Evolutionary conservation across 2,888 invertebrate species (phyloP).

Genomic region (Parascotia fuliginaria): DNA sequence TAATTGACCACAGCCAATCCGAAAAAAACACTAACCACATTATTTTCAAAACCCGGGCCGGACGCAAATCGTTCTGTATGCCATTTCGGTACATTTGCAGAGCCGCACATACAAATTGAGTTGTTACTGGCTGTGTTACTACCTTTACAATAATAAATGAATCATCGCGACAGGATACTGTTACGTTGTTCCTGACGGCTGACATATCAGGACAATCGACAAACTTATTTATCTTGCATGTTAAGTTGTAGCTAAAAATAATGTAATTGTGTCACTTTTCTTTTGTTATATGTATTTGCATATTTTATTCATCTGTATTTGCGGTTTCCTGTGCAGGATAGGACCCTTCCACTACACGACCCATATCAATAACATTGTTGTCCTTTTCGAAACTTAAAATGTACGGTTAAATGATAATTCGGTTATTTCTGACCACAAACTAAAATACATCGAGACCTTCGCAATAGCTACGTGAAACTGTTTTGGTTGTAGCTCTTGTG

Average conservation of each 20-base stretch:
- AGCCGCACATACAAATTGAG: conserved; percentile 41
- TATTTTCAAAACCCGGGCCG: conserved; percentile 22
- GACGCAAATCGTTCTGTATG: conserved; percentile 39
- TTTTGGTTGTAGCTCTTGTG: no score
- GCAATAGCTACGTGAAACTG: no score
- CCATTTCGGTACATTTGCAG: conserved; percentile 29
- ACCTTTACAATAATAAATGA: conserved; percentile 47
- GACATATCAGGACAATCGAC: conserved; percentile 35
- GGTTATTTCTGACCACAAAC: no score
- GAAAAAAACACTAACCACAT: conserved; percentile 10
- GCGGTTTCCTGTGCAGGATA: conserved; percentile 5
- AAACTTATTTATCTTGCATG: conserved; percentile 28
- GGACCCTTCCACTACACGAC: no score
- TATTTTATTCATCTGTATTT: conserved; percentile 11
- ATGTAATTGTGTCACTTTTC: conserved; percentile 6
- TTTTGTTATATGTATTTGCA: conserved; percentile 11
- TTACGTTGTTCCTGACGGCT: conserved; percentile 28
- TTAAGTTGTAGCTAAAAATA: conserved; percentile 26
- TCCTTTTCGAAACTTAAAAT: no score
- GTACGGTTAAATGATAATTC: no score
- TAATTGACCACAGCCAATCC: background rate
- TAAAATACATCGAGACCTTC: no score
- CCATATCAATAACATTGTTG: no score
- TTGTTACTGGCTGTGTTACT: conserved; percentile 38
- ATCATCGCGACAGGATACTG: conserved; percentile 28